These are phyloP conservation scores for Nautilus pompilius DNA, from an alignment of 1,140 invertebrate genomes.

Conservation along the genomic window DNA sequence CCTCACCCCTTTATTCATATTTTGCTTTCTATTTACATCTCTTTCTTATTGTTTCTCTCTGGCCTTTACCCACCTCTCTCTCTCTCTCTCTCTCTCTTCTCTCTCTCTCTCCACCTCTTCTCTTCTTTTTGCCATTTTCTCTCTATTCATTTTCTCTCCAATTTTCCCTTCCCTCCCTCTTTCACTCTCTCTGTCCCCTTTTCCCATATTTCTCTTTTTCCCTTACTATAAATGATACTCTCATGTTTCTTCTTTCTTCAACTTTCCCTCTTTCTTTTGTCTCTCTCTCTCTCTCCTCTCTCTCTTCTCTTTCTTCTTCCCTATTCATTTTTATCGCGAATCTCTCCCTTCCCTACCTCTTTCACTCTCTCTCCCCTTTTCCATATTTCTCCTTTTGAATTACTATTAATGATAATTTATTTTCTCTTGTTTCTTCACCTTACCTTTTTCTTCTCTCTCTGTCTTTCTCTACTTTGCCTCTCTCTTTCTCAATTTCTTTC, in stretches of 20 bases:
- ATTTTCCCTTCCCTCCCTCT: background rate
- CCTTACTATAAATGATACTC: background rate
- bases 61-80: background rate
- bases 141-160: background rate
- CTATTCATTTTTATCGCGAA: background rate
- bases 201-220: background rate
- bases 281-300: background rate
- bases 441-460: background rate
- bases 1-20: background rate
- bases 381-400: background rate
- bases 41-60: background rate
- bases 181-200: background rate
- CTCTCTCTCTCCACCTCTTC: background rate
- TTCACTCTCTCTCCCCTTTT: background rate
- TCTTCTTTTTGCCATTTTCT: slow-evolving; percentile 1
- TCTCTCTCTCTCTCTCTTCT: slow-evolving; percentile 1
- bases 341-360: background rate
- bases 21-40: background rate
- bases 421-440: background rate
- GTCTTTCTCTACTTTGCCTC: background rate
- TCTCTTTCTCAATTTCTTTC: background rate
- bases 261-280: background rate
- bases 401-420: background rate
- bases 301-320: background rate
- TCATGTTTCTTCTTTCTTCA: background rate